phyloP scores from a whole-genome alignment of 2,888 invertebrate genomes.

The Cryptophagus acutangulus region DNA sequence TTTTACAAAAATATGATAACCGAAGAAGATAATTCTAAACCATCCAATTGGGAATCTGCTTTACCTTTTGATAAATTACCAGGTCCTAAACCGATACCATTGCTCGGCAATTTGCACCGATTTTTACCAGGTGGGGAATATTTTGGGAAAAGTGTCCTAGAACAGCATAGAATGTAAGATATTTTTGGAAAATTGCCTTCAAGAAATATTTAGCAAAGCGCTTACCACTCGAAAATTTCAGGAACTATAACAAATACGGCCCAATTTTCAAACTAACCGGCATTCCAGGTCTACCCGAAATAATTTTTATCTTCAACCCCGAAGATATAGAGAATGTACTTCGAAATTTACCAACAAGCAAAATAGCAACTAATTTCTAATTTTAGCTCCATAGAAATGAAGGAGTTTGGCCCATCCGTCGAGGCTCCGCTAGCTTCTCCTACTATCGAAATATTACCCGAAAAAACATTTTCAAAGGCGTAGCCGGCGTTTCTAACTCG shows the following conservation, averaged over 20 bases:
- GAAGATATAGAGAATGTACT: conserved; percentile 46
- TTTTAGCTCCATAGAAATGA: conserved; percentile 46
- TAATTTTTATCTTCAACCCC: conserved; percentile 47
- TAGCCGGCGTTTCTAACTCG: conserved; percentile 31
- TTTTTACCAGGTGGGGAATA: conserved; percentile 36
- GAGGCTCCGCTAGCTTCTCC: conserved; percentile 41
- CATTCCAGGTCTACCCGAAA: conserved; percentile 4
- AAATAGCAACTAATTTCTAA: neutral
- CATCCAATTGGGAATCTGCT: conserved; percentile 34
- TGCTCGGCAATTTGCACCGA: conserved; percentile 36
- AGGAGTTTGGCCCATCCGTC: conserved; percentile 47
- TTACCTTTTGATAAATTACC: conserved; percentile 32
- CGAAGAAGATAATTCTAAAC: conserved; percentile 21
- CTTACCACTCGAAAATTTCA: neutral
- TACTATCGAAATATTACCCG: conserved; percentile 44
- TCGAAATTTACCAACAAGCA: neutral
- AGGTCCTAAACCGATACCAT: conserved; percentile 37
- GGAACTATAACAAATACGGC: conserved; percentile 1
- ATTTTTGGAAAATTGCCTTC: too few relatives aligned
- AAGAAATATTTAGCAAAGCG: too few relatives aligned
- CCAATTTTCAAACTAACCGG: conserved; percentile 3
- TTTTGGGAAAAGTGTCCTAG: conserved; percentile 16
- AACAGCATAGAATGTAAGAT: neutral
- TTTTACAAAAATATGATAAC: conserved; percentile 12
- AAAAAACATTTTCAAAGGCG: conserved; percentile 42